phyloP scores from a whole-genome alignment of 2,113 vertebrate species.

The Aphelocoma coerulescens region DNA sequence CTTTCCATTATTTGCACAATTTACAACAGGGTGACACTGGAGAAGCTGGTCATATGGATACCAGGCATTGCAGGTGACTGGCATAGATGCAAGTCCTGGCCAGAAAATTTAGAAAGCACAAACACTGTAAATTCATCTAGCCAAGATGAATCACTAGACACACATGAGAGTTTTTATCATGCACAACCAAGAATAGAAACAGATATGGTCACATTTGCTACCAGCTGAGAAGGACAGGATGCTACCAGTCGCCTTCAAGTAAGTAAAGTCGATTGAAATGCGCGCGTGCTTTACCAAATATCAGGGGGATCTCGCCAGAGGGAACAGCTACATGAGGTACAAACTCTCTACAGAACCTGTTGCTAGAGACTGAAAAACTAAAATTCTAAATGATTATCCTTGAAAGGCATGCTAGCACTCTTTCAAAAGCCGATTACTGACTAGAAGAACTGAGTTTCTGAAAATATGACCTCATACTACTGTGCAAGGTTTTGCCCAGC shows the following conservation, averaged over 20 bases:
- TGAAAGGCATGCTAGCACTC: neutral
- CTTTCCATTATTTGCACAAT: neutral
- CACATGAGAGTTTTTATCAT: neutral
- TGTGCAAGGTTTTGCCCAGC: neutral
- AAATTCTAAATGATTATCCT: neutral
- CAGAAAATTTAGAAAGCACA: neutral
- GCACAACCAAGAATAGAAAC: neutral
- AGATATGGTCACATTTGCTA: neutral
- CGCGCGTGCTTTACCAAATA: neutral
- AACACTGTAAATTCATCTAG: neutral
- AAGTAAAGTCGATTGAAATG: neutral
- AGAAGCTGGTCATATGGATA: neutral
- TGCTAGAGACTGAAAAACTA: neutral
- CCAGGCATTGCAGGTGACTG: neutral
- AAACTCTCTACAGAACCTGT: neutral
- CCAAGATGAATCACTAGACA: neutral
- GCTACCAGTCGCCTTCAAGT: neutral
- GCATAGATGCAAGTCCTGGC: neutral
- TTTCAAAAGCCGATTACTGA: neutral
- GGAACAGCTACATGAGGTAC: neutral
- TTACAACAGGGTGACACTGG: neutral
- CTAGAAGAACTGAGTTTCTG: neutral
- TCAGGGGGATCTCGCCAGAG: neutral
- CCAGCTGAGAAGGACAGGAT: neutral
- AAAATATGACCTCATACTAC: neutral